Conservation (phyloP, 2,797 vertebrate genomes). For the Enoplosus armatus region DNA sequence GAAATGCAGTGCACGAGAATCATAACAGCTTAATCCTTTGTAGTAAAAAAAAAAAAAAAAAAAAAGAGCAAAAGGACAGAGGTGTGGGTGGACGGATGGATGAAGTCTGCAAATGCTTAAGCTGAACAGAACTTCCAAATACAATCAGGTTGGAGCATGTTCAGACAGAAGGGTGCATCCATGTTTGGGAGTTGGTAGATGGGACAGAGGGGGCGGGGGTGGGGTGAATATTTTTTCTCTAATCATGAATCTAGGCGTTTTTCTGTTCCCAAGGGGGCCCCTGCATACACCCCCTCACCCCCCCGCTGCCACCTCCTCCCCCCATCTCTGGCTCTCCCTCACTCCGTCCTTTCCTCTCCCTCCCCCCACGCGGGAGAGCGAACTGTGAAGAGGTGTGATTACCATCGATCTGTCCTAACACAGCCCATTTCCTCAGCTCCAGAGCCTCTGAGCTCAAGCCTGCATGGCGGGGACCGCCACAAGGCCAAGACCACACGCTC, state of each 20-base stretch:
- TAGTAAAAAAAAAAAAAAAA: not conserved
- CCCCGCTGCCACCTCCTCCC: constrained; percentile 9
- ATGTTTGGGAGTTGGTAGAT: constrained; percentile 34
- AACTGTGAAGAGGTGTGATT: constrained; percentile 73
- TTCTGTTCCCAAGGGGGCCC: constrained; percentile 63
- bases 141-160: constrained; percentile 17
- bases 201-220: constrained; percentile 3
- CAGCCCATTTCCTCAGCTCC: constrained; percentile 68
- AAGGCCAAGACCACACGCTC: constrained; percentile 28
- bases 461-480: constrained; percentile 17
- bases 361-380: constrained; percentile 55
- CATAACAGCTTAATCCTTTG: constrained; percentile 22
- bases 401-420: constrained; percentile 76
- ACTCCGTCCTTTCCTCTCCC: constrained; percentile 47
- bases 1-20: not conserved
- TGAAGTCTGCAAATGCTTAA: not conserved
- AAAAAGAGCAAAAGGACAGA: not conserved
- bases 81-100: not conserved
- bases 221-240: constrained; percentile 48
- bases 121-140: not conserved
- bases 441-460: constrained; percentile 45
- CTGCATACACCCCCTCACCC: constrained; percentile 16
- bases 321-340: not conserved
- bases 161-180: constrained; percentile 29
- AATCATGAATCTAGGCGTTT: constrained; percentile 65